These are phyloP conservation scores for Drosophila parabipectinata DNA, from an alignment of 1,140 invertebrate genomes.

Conservation along the genomic window DNA sequence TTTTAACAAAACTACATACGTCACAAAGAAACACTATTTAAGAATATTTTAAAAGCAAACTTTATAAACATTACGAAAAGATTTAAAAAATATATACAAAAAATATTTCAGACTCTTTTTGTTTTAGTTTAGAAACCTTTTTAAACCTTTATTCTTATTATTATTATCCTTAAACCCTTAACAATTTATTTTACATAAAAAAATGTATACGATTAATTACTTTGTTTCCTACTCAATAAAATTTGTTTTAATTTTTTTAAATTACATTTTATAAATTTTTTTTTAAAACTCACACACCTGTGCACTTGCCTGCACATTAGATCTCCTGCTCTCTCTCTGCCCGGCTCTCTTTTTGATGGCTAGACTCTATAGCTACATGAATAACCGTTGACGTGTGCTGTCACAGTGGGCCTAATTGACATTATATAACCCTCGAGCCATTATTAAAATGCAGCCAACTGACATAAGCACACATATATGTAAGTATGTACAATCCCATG, in stretches of 20 bases:
- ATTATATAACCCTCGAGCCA: constrained; percentile 36
- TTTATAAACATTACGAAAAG: too few species aligned
- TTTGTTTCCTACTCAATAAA: too few species aligned
- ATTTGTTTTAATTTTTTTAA: too few species aligned
- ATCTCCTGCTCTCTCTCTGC: constrained; percentile 16
- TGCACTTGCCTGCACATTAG: constrained; percentile 29
- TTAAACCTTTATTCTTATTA: too few species aligned
- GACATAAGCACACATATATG: constrained; percentile 1
- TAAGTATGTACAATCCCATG: not conserved
- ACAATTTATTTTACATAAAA: too few species aligned
- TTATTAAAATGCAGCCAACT: constrained; percentile 26
- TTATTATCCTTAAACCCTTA: too few species aligned
- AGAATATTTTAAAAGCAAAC: too few species aligned
- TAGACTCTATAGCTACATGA: not conserved
- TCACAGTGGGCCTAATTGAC: constrained; percentile 46
- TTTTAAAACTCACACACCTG: constrained; percentile 12
- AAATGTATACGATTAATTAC: too few species aligned
- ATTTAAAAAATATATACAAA: too few species aligned
- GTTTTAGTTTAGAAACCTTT: too few species aligned
- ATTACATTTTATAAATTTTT: not conserved
- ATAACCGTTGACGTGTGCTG: constrained; percentile 47
- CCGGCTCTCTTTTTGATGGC: not conserved
- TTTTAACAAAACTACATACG: not conserved
- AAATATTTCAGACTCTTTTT: too few species aligned
- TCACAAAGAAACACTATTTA: constrained; percentile 1